These are phyloP conservation scores for Cryptophagus acutangulus DNA, from an alignment of 2,888 invertebrate genomes.

Conservation along the genomic window DNA sequence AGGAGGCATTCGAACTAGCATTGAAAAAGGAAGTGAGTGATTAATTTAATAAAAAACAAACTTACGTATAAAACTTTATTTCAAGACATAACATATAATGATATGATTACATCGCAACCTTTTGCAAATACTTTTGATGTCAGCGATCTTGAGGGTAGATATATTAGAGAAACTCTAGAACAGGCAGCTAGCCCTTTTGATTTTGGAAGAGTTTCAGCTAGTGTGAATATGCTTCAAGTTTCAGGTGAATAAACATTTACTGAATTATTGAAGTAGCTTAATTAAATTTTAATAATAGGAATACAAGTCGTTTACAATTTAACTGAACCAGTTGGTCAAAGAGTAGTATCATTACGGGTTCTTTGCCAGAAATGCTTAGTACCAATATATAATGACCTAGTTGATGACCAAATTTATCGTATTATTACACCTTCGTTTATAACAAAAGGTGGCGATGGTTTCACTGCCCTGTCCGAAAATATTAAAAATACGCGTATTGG, in stretches of 20 bases:
- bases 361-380: constrained; percentile 61
- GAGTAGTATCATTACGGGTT: constrained; percentile 54
- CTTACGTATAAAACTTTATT: constrained; percentile 26
- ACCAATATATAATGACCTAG: constrained; percentile 59
- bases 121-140: constrained; percentile 72
- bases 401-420: constrained; percentile 55
- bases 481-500: constrained; percentile 51
- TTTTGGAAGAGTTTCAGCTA: constrained; percentile 45
- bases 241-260: constrained; percentile 45
- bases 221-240: constrained; percentile 56
- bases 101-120: constrained; percentile 64
- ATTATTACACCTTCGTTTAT: constrained; percentile 60
- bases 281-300: constrained; percentile 48
- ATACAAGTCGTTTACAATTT: constrained; percentile 60
- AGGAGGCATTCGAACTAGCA: constrained; percentile 66
- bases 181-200: constrained; percentile 49
- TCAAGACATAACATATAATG: constrained; percentile 66
- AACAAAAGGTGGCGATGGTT: constrained; percentile 67
- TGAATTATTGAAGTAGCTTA: constrained; percentile 11
- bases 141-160: constrained; percentile 62
- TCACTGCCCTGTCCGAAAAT: constrained; percentile 50
- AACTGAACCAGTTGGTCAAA: constrained; percentile 53
- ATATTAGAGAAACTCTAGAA: constrained; percentile 60
- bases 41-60: not conserved
- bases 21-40: constrained; percentile 57